phyloP scores from a whole-genome alignment of 2,888 invertebrate species.

The Zaprionus bogoriensis region DNA sequence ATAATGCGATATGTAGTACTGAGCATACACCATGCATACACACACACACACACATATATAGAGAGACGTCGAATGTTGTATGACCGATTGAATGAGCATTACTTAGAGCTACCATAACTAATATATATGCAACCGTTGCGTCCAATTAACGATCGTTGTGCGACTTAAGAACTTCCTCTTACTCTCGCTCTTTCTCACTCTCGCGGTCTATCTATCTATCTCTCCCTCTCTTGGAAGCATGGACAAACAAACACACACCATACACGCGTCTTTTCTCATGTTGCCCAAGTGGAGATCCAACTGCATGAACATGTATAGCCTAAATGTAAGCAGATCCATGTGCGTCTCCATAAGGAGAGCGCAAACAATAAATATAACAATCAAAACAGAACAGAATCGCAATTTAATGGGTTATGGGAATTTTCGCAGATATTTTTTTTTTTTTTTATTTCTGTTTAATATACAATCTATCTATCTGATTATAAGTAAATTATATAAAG shows the following conservation, averaged over 20 bases:
- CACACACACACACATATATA: not conserved
- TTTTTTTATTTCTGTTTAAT: too few species aligned
- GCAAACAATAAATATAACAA: constrained; percentile 27
- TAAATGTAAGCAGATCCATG: too few species aligned
- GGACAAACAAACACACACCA: not conserved
- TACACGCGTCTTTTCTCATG: constrained; percentile 7
- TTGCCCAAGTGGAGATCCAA: constrained; percentile 5
- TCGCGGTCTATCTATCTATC: too few species aligned
- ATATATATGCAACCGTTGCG: constrained; percentile 29
- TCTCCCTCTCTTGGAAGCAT: not conserved
- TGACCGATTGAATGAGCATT: constrained; percentile 7
- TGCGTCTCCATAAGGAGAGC: too few species aligned
- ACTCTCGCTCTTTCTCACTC: too few species aligned
- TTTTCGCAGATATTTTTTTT: too few species aligned
- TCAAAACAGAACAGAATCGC: too few species aligned
- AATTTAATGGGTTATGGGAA: too few species aligned
- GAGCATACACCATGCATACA: not conserved
- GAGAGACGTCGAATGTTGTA: too few species aligned
- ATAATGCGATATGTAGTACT: constrained; percentile 11
- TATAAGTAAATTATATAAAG: too few species aligned
- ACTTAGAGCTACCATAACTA: constrained; percentile 14
- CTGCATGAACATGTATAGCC: constrained; percentile 4
- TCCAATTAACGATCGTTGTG: constrained; percentile 26
- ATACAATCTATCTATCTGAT: too few species aligned
- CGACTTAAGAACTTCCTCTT: constrained; percentile 5